These are phyloP conservation scores for Poeciliopsis turneri DNA, from an alignment of 2,797 vertebrate species.

Conservation along the genomic window DNA sequence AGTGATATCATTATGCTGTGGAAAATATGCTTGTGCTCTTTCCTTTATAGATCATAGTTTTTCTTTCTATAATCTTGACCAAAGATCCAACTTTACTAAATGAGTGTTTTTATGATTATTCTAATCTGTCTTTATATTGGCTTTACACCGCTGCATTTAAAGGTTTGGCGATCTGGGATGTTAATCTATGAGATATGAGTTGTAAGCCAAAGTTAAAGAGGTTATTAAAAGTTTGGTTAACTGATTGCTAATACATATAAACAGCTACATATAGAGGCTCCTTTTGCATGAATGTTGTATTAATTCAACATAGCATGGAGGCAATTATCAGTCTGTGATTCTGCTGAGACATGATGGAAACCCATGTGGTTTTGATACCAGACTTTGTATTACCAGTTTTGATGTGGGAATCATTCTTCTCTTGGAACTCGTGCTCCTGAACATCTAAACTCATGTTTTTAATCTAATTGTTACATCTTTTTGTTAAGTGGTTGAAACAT, in stretches of 20 bases:
- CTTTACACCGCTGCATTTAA: not conserved
- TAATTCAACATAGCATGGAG: not conserved
- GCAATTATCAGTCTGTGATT: not conserved
- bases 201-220: not conserved
- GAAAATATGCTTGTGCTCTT: constrained; percentile 1
- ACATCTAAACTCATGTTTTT: not conserved
- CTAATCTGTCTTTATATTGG: not conserved
- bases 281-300: not conserved
- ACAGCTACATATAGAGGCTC: not conserved
- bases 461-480: not conserved
- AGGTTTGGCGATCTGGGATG: not conserved
- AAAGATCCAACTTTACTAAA: not conserved
- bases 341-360: not conserved
- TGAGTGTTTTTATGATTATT: not conserved
- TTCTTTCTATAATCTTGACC: not conserved
- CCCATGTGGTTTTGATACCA: not conserved
- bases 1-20: not conserved
- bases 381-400: not conserved
- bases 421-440: not conserved
- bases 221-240: not conserved
- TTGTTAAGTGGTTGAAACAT: not conserved
- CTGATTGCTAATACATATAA: not conserved
- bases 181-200: not conserved
- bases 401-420: not conserved
- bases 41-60: not conserved